These are phyloP conservation scores for Drosophila anomelani DNA, from an alignment of 2,888 invertebrate species.

Conservation along the genomic window DNA sequence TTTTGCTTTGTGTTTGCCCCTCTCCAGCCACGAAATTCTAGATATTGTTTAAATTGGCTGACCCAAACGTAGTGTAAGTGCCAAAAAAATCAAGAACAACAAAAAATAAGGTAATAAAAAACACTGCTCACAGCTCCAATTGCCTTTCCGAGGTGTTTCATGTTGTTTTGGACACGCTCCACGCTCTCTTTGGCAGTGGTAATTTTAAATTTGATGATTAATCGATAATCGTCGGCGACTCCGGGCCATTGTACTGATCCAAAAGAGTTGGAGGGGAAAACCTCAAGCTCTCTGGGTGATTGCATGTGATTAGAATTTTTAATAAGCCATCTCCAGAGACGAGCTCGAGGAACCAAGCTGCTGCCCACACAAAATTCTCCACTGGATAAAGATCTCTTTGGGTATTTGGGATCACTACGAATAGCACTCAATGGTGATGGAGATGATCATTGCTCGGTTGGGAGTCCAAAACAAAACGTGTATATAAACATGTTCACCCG, in stretches of 20 bases:
- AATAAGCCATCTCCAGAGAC: constrained; percentile 68
- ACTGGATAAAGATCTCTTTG: constrained; percentile 67
- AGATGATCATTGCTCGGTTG: constrained; percentile 27
- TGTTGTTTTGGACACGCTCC: constrained; percentile 67
- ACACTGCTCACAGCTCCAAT: constrained; percentile 25
- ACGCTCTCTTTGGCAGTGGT: constrained; percentile 70
- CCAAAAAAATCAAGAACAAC: constrained; percentile 41
- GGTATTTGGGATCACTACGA: constrained; percentile 37
- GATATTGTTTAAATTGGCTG: constrained; percentile 69
- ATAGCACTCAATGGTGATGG: constrained; percentile 10
- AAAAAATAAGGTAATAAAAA: constrained; percentile 31
- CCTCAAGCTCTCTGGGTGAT: constrained; percentile 50
- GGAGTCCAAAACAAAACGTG: constrained; percentile 7
- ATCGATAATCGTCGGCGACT: constrained; percentile 78
- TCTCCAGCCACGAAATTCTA: constrained; percentile 47
- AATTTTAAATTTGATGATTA: constrained; percentile 78
- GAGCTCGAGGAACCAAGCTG: constrained; percentile 16
- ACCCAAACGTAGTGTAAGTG: constrained; percentile 43
- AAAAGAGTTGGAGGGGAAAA: constrained; percentile 12
- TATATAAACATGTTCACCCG: constrained; percentile 58
- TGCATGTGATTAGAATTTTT: constrained; percentile 79
- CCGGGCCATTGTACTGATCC: constrained; percentile 67
- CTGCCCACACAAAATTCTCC: constrained; percentile 45
- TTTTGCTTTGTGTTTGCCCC: constrained; percentile 2
- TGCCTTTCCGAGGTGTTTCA: constrained; percentile 52